Conservation (phyloP, 2,888 invertebrate species). For the Apamea monoglypha region DNA sequence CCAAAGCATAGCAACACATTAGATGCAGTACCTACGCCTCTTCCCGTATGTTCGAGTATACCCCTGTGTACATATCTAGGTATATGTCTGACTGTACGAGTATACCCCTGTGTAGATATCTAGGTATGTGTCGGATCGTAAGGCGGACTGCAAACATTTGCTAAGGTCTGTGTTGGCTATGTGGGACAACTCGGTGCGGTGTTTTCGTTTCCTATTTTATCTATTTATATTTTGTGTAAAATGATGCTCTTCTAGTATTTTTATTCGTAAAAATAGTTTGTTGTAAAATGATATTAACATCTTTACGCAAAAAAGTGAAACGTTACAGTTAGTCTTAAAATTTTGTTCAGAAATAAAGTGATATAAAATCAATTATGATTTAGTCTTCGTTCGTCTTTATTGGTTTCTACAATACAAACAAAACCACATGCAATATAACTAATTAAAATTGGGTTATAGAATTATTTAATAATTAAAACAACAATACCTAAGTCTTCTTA, state of each 20-base stretch:
- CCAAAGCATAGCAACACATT: not conserved
- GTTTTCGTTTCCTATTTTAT: conserved; percentile 36
- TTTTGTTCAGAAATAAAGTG: not conserved
- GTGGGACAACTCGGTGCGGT: conserved; percentile 32
- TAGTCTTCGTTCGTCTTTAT: not conserved
- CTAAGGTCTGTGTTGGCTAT: conserved; percentile 62
- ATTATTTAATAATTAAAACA: not conserved
- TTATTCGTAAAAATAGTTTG: not conserved
- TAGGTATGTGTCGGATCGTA: conserved; percentile 54
- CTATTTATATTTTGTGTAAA: not conserved
- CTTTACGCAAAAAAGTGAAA: not conserved
- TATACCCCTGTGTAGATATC: not conserved
- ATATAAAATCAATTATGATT: not conserved
- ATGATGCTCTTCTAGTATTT: not conserved
- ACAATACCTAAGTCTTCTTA: not conserved
- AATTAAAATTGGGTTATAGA: not conserved
- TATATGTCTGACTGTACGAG: conserved; percentile 34
- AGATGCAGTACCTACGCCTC: not conserved
- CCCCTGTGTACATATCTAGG: not conserved
- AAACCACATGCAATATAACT: not conserved
- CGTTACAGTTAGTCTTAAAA: not conserved
- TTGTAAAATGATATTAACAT: not conserved
- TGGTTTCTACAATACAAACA: not conserved
- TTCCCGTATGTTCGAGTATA: not conserved
- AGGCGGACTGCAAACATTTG: conserved; percentile 69